phyloP scores from a whole-genome alignment of 1,140 invertebrate genomes.

The Eciton burchellii region DNA sequence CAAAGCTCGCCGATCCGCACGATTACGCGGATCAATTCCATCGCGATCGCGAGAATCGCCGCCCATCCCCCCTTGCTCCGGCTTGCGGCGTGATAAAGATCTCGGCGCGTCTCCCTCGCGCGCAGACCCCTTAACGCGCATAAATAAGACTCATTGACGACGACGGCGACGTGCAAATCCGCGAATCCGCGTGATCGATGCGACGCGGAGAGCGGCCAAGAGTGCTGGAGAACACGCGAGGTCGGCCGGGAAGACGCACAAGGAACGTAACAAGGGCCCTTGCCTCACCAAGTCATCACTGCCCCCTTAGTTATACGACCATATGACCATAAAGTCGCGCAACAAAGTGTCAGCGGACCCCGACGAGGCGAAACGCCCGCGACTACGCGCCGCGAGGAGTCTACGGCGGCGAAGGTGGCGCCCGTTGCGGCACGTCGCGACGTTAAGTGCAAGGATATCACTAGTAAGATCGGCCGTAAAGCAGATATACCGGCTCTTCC shows the following conservation, averaged over 20 bases:
- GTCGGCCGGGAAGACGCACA: slow-evolving; percentile 2
- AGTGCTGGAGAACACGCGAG: background rate
- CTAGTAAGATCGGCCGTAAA: slow-evolving; percentile 80
- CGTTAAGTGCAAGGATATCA: slow-evolving; percentile 80
- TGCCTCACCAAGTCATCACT: slow-evolving; percentile 44
- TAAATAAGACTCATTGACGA: too few species aligned
- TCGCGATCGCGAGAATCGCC: background rate
- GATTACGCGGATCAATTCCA: background rate
- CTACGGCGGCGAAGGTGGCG: slow-evolving; percentile 26
- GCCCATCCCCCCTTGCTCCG: too few species aligned
- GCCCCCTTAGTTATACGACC: slow-evolving; percentile 51
- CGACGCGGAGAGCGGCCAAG: background rate
- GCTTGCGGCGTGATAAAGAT: too few species aligned
- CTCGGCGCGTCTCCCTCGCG: too few species aligned
- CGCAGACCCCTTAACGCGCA: too few species aligned
- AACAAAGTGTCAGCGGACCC: slow-evolving; percentile 38
- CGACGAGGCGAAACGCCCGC: slow-evolving; percentile 11
- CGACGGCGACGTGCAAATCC: background rate
- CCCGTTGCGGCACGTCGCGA: slow-evolving; percentile 65
- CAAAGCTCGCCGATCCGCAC: background rate
- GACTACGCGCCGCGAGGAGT: slow-evolving; percentile 14
- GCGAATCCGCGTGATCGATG: slow-evolving; percentile 17
- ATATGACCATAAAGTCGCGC: slow-evolving; percentile 49
- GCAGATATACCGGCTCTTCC: slow-evolving; percentile 67
- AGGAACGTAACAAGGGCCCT: slow-evolving; percentile 24